Percentiles rank a stretch among this genome's conserved stretches.
Conservation (phyloP, 2,888 invertebrate genomes). For the Scrobipalpa costella region DNA sequence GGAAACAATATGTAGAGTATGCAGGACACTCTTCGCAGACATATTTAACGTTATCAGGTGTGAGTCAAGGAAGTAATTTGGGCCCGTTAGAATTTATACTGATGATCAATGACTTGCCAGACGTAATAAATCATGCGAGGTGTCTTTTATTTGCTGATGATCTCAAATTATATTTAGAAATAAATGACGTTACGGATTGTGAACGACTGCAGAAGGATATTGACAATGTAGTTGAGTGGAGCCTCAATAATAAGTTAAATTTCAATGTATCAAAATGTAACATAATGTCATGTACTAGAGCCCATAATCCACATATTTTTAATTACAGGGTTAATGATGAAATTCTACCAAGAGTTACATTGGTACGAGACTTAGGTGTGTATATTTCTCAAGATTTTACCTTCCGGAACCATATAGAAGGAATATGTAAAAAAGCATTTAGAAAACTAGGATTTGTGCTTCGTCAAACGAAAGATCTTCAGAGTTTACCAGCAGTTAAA, state of each 20-base stretch:
- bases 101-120: slow-evolving; percentile 26
- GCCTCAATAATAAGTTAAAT: slow-evolving; percentile 7
- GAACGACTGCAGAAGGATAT: slow-evolving; percentile 23
- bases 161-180: neutral
- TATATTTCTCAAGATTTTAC: neutral
- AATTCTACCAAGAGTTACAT: too few species aligned
- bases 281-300: neutral
- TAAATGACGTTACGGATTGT: slow-evolving; percentile 5
- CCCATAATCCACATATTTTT: neutral
- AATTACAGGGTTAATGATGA: neutral
- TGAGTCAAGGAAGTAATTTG: slow-evolving; percentile 29
- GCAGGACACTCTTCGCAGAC: slow-evolving; percentile 21
- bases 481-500: neutral
- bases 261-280: slow-evolving; percentile 2
- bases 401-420: neutral
- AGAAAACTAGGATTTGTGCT: slow-evolving; percentile 3
- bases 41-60: slow-evolving; percentile 27
- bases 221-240: slow-evolving; percentile 15
- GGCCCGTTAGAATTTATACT: slow-evolving; percentile 26
- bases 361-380: neutral
- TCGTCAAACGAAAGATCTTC: neutral
- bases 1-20: slow-evolving; percentile 26
- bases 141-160: slow-evolving; percentile 7
- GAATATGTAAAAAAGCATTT: neutral
- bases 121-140: neutral